Conservation (phyloP, 2,797 vertebrate species). For the Scarus forsteni region DNA sequence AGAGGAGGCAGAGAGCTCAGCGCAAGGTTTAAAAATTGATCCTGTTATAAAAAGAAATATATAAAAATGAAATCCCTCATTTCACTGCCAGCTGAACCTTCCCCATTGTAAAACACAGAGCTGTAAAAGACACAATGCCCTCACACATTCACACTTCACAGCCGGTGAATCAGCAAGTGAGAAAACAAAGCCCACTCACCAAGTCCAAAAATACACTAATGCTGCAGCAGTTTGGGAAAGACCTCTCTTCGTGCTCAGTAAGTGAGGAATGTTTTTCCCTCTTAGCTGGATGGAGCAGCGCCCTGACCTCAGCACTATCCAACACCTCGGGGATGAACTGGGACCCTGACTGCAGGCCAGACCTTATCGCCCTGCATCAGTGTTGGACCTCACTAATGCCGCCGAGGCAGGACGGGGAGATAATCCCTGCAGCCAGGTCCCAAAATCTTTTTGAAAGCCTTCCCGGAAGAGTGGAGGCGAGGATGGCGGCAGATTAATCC, state of each 20-base stretch:
- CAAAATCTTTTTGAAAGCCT: conserved; percentile 30
- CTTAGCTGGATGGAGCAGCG: conserved; percentile 9
- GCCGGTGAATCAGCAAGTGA: conserved; percentile 38
- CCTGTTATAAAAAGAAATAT: background rate
- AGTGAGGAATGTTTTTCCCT: background rate
- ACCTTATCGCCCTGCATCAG: conserved; percentile 34
- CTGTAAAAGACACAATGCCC: conserved; percentile 1
- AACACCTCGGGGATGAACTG: conserved; percentile 18
- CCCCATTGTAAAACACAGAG: background rate
- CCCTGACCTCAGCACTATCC: conserved; percentile 17
- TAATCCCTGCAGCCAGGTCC: conserved; percentile 39
- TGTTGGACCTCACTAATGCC: conserved; percentile 32
- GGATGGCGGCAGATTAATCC: conserved; percentile 23
- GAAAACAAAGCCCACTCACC: conserved; percentile 36
- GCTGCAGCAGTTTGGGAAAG: background rate
- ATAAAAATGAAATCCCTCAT: background rate
- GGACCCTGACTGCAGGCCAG: conserved; percentile 19
- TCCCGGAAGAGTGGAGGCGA: conserved; percentile 16
- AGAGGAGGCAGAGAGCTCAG: background rate
- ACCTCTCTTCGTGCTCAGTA: background rate
- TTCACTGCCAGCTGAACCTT: background rate
- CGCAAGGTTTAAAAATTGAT: background rate
- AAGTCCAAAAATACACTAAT: conserved; percentile 2
- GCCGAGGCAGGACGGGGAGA: conserved; percentile 23
- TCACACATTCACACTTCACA: conserved; percentile 23